Evolutionary conservation across 2,888 invertebrate species (phyloP).

Genomic region (Lampropteryx suffumata): DNA sequence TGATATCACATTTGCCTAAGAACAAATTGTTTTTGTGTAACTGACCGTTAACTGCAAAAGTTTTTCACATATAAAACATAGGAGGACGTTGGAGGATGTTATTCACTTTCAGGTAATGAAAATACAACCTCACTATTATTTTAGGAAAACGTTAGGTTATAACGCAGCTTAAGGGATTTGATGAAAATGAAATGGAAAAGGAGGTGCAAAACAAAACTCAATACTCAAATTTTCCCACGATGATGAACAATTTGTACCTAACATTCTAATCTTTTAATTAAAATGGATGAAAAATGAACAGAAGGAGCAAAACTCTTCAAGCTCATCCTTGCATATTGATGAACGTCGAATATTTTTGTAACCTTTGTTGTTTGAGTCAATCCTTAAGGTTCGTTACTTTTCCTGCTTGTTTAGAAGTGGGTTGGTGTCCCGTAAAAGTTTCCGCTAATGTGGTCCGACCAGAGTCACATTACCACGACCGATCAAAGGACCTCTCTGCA

Average conservation of each 20-base stretch:
- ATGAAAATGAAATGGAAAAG: conserved; percentile 14
- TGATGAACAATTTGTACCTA: conserved; percentile 1
- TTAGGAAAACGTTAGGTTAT: conserved; percentile 1
- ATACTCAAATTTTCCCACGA: neutral
- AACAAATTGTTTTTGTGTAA: no score
- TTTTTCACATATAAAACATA: no score
- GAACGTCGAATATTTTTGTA: conserved; percentile 9
- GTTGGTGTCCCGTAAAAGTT: conserved; percentile 78
- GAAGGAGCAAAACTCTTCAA: neutral
- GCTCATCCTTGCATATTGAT: conserved; percentile 13
- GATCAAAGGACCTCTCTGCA: conserved; percentile 69
- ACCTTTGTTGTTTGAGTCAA: conserved; percentile 33
- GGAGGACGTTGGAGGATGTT: no score
- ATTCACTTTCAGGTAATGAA: no score
- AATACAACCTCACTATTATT: neutral
- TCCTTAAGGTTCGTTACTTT: conserved; percentile 60
- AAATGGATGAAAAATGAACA: conserved; percentile 9
- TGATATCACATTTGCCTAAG: no score
- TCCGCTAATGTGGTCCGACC: conserved; percentile 65
- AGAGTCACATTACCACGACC: conserved; percentile 57
- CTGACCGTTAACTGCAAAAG: no score
- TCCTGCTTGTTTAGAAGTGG: conserved; percentile 65
- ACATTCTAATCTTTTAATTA: conserved; percentile 10
- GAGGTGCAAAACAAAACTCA: conserved; percentile 4
- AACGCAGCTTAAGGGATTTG: conserved; percentile 4